Percentiles rank a stretch among this genome's conserved stretches.
Evolutionary conservation across 1,140 invertebrate genomes (phyloP).

Genomic region (Teleogryllus occipitalis): DNA sequence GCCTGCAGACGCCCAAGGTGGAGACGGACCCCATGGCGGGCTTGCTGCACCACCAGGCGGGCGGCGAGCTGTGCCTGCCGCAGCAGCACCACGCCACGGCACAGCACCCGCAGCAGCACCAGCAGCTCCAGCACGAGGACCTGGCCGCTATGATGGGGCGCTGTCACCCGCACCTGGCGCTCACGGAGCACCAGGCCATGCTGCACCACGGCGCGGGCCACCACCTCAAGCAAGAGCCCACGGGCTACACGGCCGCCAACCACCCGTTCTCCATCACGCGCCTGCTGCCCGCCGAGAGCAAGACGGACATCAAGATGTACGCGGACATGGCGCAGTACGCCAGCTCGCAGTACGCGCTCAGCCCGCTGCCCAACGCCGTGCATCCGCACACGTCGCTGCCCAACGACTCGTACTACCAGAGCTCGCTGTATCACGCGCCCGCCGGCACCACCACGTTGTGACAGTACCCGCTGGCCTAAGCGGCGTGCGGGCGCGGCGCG

Average conservation of each 20-base stretch:
- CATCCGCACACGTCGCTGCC: slow-evolving; percentile 52
- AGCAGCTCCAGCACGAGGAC: slow-evolving; percentile 46
- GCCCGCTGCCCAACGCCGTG: slow-evolving; percentile 49
- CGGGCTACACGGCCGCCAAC: slow-evolving; percentile 57
- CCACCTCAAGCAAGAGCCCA: slow-evolving; percentile 62
- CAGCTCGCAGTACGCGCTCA: slow-evolving; percentile 48
- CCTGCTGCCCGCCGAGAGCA: slow-evolving; percentile 68
- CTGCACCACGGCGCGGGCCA: slow-evolving; percentile 38
- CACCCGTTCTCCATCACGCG: slow-evolving; percentile 93
- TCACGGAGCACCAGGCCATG: slow-evolving; percentile 46
- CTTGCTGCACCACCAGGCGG: slow-evolving; percentile 33
- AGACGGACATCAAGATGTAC: slow-evolving; percentile 49
- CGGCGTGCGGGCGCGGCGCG: not conserved
- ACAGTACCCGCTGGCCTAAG: slow-evolving; percentile 25
- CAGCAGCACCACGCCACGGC: slow-evolving; percentile 37
- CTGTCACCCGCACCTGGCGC: slow-evolving; percentile 46
- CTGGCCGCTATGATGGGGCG: slow-evolving; percentile 55
- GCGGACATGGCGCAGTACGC: slow-evolving; percentile 49
- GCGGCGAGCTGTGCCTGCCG: slow-evolving; percentile 29
- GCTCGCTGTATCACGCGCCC: slow-evolving; percentile 63
- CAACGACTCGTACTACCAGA: slow-evolving; percentile 74
- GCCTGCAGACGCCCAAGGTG: slow-evolving; percentile 23
- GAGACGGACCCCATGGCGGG: slow-evolving; percentile 24
- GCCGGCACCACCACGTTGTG: slow-evolving; percentile 44
- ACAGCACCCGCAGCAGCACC: slow-evolving; percentile 37